Evolutionary conservation across 2,113 vertebrate species (phyloP).

Genomic region (Elgaria multicarinata): DNA sequence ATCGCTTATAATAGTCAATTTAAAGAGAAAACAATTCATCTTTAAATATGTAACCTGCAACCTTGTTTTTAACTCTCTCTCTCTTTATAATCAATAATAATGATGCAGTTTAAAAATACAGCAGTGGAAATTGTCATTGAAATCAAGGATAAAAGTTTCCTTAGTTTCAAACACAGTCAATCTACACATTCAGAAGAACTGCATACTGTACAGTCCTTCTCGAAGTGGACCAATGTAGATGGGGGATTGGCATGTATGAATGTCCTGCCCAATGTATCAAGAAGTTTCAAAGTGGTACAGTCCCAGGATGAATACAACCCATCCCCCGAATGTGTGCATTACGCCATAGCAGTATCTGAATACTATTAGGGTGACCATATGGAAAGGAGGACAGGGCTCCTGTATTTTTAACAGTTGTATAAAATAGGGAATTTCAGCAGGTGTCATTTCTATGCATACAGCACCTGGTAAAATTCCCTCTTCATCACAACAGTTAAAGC

Average conservation of each 20-base stretch:
- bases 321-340: background rate
- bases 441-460: too few species aligned
- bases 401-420: too few species aligned
- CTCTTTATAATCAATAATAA: background rate
- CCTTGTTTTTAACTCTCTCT: background rate
- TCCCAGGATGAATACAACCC: too few species aligned
- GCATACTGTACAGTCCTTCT: background rate
- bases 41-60: background rate
- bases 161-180: background rate
- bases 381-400: too few species aligned
- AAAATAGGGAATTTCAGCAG: too few species aligned
- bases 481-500: too few species aligned
- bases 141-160: background rate
- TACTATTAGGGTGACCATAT: too few species aligned
- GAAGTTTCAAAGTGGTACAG: background rate
- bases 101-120: background rate
- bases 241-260: too few species aligned
- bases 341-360: background rate
- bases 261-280: background rate
- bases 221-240: too few species aligned
- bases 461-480: too few species aligned
- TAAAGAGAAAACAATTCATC: fast-evolving
- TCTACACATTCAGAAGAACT: background rate
- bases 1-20: background rate
- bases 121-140: background rate